These are phyloP conservation scores for Setophaga petechia DNA, from an alignment of 2,113 vertebrate species.

Conservation along the genomic window DNA sequence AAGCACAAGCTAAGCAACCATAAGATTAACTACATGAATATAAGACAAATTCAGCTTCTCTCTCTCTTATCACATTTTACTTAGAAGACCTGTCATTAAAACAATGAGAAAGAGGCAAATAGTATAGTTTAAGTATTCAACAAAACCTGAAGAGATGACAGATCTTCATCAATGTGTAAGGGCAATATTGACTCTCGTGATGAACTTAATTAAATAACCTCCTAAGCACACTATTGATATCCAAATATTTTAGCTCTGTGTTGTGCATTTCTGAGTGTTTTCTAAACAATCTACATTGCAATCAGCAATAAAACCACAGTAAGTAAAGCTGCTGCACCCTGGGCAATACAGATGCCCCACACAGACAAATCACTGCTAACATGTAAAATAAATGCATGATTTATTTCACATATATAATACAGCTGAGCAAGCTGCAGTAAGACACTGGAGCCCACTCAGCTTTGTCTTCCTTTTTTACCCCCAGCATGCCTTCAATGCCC, in stretches of 20 bases:
- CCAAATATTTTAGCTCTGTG: neutral
- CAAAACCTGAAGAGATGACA: neutral
- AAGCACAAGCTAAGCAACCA: neutral
- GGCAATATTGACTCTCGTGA: neutral
- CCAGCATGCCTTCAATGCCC: too few species aligned
- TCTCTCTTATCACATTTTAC: neutral
- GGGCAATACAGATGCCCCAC: accelerated
- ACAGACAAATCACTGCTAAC: neutral
- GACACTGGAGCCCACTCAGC: neutral
- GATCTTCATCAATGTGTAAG: neutral
- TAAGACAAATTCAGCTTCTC: neutral
- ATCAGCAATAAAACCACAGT: neutral
- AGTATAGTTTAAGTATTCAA: neutral
- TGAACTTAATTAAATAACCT: neutral
- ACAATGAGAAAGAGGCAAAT: neutral
- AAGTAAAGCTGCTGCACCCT: neutral
- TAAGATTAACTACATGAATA: neutral
- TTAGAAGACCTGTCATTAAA: neutral
- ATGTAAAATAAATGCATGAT: neutral
- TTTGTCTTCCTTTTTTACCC: neutral
- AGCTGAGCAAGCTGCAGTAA: accelerated
- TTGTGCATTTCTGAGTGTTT: neutral
- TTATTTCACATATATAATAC: neutral
- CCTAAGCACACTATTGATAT: neutral
- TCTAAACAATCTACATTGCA: neutral